phyloP scores from a whole-genome alignment of 2,113 vertebrate genomes.

The Lophochroa leadbeateri region DNA sequence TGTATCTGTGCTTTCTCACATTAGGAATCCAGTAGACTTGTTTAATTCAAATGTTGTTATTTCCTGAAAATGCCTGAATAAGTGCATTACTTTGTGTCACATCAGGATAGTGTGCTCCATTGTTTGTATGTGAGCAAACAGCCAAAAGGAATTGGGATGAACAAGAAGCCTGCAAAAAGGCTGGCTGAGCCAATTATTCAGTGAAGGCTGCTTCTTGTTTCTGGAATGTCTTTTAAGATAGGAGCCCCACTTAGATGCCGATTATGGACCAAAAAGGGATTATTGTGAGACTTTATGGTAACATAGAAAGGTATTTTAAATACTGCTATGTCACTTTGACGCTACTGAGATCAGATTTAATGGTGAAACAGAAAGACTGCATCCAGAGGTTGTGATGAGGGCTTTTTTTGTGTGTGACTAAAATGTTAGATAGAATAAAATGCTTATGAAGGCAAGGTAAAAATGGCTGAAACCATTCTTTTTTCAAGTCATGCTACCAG shows the following conservation, averaged over 20 bases:
- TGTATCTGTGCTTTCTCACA: neutral
- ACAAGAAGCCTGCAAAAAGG: neutral
- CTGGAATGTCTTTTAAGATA: neutral
- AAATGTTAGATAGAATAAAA: neutral
- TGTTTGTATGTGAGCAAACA: neutral
- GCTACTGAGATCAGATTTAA: neutral
- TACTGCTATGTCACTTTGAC: neutral
- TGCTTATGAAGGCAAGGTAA: neutral
- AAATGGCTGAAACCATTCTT: neutral
- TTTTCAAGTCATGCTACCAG: neutral
- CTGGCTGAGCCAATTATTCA: neutral
- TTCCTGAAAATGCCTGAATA: neutral
- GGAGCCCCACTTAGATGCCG: neutral
- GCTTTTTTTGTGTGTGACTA: neutral
- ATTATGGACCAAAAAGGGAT: neutral
- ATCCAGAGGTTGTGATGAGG: neutral
- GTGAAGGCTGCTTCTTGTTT: neutral
- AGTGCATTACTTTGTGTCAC: neutral
- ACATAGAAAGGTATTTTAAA: neutral
- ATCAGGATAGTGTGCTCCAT: neutral
- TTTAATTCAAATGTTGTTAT: conserved; percentile 1
- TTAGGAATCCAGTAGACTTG: conserved; percentile 1
- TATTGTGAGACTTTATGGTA: neutral
- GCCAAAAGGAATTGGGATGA: neutral
- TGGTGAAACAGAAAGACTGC: neutral